A percentile compares a stretch with the other conserved stretches of the same genome.
Evolutionary conservation across 2,888 invertebrate species (phyloP).

Genomic region (Nebria brevicollis): DNA sequence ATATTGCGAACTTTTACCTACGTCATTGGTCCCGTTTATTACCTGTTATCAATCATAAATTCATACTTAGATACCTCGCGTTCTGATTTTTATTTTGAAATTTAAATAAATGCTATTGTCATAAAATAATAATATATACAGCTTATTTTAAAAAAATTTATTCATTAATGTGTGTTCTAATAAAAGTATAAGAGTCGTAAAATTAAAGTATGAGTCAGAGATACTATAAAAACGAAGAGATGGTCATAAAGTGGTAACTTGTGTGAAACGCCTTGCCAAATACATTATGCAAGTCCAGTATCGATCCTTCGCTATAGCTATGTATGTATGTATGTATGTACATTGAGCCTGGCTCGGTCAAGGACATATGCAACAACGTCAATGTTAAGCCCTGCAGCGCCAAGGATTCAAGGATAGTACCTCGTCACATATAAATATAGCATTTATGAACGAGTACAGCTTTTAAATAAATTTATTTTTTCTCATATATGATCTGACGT

Average conservation of each 20-base stretch:
- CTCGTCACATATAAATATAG: neutral
- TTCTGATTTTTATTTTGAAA: too few relatives aligned
- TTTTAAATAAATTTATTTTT: neutral
- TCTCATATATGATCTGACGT: too few relatives aligned
- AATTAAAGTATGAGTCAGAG: neutral
- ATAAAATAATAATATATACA: neutral
- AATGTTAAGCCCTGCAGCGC: constrained; percentile 13
- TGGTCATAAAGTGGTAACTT: neutral
- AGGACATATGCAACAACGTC: constrained; percentile 33
- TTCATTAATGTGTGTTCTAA: neutral
- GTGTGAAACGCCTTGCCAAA: constrained; percentile 21
- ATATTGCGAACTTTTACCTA: neutral
- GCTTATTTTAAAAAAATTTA: neutral
- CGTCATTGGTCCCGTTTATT: constrained; percentile 10
- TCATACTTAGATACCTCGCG: neutral
- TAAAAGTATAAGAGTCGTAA: neutral
- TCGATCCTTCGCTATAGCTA: constrained; percentile 19
- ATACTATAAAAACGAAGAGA: neutral
- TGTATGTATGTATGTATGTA: neutral
- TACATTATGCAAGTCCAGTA: constrained; percentile 28
- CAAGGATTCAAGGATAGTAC: neutral
- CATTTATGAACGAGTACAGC: neutral
- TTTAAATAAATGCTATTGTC: too few relatives aligned
- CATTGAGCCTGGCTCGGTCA: constrained; percentile 19
- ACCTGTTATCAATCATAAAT: neutral